Evolutionary conservation across 2,113 vertebrate species (phyloP), one percentile per base, ranked within the genome.

Genomic region (Maccullochella peelii): DNA sequence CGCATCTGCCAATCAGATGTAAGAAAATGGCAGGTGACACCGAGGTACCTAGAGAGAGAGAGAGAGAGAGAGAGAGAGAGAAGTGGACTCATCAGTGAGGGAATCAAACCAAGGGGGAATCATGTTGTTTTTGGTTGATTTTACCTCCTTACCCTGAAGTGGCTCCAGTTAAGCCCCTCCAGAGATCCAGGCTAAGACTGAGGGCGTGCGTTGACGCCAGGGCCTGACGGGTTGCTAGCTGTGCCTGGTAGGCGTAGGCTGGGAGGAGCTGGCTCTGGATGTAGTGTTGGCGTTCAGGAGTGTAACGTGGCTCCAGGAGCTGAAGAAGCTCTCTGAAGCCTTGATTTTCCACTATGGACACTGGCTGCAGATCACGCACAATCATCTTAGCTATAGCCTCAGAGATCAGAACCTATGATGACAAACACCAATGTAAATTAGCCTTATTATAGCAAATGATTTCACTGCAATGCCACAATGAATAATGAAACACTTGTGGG

Each of bases 311-410:
- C 92, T 96, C 96, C 71, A 96, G 88, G 44, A 96, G 94, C 84
- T 94, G 94, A 59, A 96, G 93, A 42, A 96, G 82, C 73, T 95
- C 95, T 75, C 94, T 88, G 89, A 96, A 96, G 30, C 96, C 96
- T 73, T 93, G 91, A 44, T 95, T 94, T 84, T 95, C 95, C 77
- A 95, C 94, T 3, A 95, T 93, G 83, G 95, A 95, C 52, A 94
- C 94, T 0, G 96, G 93, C 91, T 96, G 96, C 69, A 96, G 91
- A 73, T 96, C 96, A 7, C 86, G 92, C 47, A 96, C 94, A 20
- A 96, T 95, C 96, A 96, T 96, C 90, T 96, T 96, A 11, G 95
- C 92, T 49, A 96, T 94, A 12, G 96, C 95, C 91, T 96, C 96
- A 0, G 95, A 95, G 85, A 96, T 95, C 25, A 96, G 89, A 67